phyloP scores from a whole-genome alignment of 2,113 vertebrate genomes.

The Rhipidura dahli region DNA sequence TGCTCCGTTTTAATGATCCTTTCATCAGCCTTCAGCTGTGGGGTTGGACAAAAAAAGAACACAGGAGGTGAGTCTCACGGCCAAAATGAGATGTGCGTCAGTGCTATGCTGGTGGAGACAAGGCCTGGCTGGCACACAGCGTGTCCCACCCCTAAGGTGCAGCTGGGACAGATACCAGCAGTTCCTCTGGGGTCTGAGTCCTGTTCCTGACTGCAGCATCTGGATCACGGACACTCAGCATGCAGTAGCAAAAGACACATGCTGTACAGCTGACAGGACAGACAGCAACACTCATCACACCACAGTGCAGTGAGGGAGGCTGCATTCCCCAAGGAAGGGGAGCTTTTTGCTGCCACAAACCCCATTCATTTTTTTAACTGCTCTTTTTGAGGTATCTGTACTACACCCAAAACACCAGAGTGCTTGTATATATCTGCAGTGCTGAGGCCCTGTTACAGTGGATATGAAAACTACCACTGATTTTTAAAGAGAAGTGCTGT shows the following conservation, averaged over 20 bases:
- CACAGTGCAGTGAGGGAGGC: not conserved
- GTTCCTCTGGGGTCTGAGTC: not conserved
- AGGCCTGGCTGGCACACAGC: not conserved
- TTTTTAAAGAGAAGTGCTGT: not conserved
- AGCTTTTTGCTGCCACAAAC: not conserved
- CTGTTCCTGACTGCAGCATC: not conserved
- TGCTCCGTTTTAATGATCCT: constrained; percentile 87
- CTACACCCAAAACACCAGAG: not conserved
- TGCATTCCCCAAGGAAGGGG: not conserved
- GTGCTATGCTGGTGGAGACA: not conserved
- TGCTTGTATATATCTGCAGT: not conserved
- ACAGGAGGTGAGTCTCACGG: constrained; percentile 7
- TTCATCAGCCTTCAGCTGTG: constrained; percentile 87
- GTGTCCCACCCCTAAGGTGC: rapidly evolving
- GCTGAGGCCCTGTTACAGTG: not conserved
- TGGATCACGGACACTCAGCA: not conserved
- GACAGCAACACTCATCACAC: not conserved
- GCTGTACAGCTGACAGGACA: not conserved
- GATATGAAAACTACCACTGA: not conserved
- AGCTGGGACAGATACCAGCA: not conserved
- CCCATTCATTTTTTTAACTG: not conserved
- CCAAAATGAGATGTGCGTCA: not conserved
- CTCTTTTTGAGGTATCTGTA: not conserved
- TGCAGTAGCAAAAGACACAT: not conserved
- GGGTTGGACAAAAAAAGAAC: constrained; percentile 26